Base-by-base conservation (phyloP, 64 coral and sea anemone species). In the Trachythela sp. region DNA sequence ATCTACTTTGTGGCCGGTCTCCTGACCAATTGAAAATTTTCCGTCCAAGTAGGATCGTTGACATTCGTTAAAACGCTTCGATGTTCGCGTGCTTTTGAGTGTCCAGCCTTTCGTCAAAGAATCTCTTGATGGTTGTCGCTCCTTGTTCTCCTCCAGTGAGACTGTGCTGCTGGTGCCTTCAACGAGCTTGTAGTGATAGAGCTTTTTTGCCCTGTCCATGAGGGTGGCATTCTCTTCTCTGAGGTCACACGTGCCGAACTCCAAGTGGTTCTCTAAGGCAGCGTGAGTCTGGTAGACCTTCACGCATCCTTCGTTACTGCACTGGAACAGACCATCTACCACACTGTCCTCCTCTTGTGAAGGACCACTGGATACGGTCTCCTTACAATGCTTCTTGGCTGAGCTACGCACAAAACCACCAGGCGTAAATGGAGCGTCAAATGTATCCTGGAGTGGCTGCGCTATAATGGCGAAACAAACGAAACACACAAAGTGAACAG, bases 191-290 rank as follows among this genome's bases (percentile, higher is more conserved):
- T 68, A 22, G 6, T 22, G 18, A 68, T 68, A 68, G 30, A 68
- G 59, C 59, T 68, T 68, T 31, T 68, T 68, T 68, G 59, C 59
- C 59, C 30, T 68, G 59, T 68, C 59, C 59, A 68, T 68, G 59
- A 68, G 59, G 59, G 59, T 68, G 59, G 59, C 59, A 68, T 68
- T 68, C 59, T 68, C 59, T 31, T 68, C 59, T 68, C 30, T 68
- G 42, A 88, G 85, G 40, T 91, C 67, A 85, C 94, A 95, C 84
- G 86, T 92, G 8, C 90, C 94, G 40, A 87, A 87, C 20, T 49
- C 8, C 17, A 90, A 29, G 85, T 90, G 94, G 35, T 92, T 86
- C 35, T 92, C 88, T 54, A 92, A 48, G 48, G 86, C 87, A 20
- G 39, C 48, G 83, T 86, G 85, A 67, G 36, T 27, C 36, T 83